These are phyloP conservation scores for Tiliacea aurago DNA, from an alignment of 2,888 invertebrate species.

Conservation along the genomic window DNA sequence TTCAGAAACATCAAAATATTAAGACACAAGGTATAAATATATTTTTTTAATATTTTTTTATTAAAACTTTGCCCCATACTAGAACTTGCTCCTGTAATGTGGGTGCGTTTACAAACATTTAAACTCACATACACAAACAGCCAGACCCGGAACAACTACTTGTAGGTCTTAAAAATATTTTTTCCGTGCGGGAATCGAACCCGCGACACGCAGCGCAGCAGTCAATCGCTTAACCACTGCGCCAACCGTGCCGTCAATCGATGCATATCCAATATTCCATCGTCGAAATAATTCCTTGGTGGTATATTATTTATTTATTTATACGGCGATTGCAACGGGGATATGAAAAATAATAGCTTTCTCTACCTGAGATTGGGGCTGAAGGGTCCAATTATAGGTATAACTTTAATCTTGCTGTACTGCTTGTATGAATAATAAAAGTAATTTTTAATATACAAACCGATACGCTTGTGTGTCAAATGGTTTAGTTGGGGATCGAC, in stretches of 20 bases:
- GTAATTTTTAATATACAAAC: conserved; percentile 23
- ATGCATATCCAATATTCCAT: conserved; percentile 38
- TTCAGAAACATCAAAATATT: conserved; percentile 1
- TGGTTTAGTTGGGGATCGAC: conserved; percentile 1
- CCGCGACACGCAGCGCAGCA: too few species aligned
- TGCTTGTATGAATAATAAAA: conserved; percentile 43
- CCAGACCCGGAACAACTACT: too few species aligned
- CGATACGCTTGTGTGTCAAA: conserved; percentile 18
- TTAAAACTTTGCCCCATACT: too few species aligned
- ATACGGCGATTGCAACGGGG: conserved; percentile 51
- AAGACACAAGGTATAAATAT: background rate
- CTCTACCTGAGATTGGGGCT: conserved; percentile 56
- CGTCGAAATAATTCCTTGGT: conserved; percentile 44
- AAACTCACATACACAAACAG: too few species aligned
- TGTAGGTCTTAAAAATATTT: too few species aligned
- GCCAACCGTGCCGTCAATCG: too few species aligned
- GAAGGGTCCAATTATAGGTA: conserved; percentile 51
- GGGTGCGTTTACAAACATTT: too few species aligned
- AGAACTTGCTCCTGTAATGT: too few species aligned
- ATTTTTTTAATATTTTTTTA: too few species aligned
- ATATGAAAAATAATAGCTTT: conserved; percentile 63
- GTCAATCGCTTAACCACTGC: too few species aligned
- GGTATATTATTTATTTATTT: conserved; percentile 60
- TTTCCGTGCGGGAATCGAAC: too few species aligned
- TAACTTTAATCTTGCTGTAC: conserved; percentile 49